These are phyloP conservation scores for Neostethus bicornis DNA, from an alignment of 2,797 vertebrate species.

Conservation along the genomic window DNA sequence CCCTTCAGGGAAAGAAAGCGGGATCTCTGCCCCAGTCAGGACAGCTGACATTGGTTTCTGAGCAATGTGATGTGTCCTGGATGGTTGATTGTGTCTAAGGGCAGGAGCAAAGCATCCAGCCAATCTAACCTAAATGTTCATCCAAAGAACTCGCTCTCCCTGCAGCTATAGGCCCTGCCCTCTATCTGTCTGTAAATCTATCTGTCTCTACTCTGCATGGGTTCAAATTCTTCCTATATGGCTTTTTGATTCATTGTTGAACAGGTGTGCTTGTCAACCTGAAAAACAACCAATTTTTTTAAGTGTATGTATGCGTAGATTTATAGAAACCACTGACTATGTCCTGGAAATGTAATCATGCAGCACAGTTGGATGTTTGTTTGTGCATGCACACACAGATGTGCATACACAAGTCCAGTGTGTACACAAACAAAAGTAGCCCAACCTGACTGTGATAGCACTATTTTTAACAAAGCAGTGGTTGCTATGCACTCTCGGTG, in stretches of 20 bases:
- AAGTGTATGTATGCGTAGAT: slow-evolving; percentile 41
- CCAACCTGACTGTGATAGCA: slow-evolving; percentile 27
- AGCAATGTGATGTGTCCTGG: slow-evolving; percentile 51
- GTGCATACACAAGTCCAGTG: slow-evolving; percentile 69
- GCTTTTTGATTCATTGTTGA: slow-evolving; percentile 38
- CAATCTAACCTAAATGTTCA: slow-evolving; percentile 76
- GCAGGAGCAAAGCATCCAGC: slow-evolving; percentile 44
- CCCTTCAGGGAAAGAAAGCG: slow-evolving; percentile 17
- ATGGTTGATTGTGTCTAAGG: slow-evolving; percentile 60
- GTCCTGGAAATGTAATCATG: slow-evolving; percentile 74
- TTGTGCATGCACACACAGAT: slow-evolving; percentile 72
- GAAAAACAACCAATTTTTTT: slow-evolving; percentile 16
- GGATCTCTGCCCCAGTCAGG: slow-evolving; percentile 34
- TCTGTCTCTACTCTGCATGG: slow-evolving; percentile 11
- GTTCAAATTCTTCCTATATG: slow-evolving; percentile 15
- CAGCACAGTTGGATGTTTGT: slow-evolving; percentile 69
- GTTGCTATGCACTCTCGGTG: slow-evolving; percentile 47
- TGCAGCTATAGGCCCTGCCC: slow-evolving; percentile 46
- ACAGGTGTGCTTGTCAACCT: slow-evolving; percentile 27
- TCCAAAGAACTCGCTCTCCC: slow-evolving; percentile 42
- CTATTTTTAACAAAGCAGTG: slow-evolving; percentile 9
- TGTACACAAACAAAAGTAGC: slow-evolving; percentile 57
- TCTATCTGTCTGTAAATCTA: slow-evolving; percentile 37
- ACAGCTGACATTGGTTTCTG: slow-evolving; percentile 44
- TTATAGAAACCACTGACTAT: slow-evolving; percentile 54